These are phyloP conservation scores for Labeo catla DNA, from an alignment of 2,113 vertebrate species.

Conservation along the genomic window DNA sequence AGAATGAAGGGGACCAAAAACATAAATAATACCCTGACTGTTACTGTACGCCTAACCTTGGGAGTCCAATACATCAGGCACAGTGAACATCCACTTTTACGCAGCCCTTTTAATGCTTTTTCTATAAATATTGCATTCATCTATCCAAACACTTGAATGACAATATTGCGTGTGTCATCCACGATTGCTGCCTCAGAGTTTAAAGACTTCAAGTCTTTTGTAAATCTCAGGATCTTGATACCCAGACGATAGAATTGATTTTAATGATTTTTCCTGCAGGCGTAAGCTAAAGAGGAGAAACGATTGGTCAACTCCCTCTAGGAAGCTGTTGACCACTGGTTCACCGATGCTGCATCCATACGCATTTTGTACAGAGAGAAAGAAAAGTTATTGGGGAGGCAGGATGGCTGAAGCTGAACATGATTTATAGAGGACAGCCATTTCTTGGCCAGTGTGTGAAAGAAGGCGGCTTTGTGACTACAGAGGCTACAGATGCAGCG, in stretches of 20 bases:
- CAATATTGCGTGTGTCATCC: not conserved
- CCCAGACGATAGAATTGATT: not conserved
- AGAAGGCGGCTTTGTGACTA: constrained; percentile 43
- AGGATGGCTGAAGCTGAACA: constrained; percentile 15
- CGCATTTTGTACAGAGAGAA: constrained; percentile 20
- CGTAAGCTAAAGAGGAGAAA: not conserved
- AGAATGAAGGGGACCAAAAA: not conserved
- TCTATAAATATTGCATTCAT: constrained; percentile 4
- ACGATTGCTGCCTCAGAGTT: not conserved
- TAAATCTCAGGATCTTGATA: not conserved
- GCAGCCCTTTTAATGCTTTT: constrained; percentile 13
- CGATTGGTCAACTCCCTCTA: not conserved
- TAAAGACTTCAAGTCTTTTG: not conserved
- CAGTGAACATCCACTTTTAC: constrained; percentile 30
- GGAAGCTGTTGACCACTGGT: constrained; percentile 37
- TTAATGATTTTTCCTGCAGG: constrained; percentile 15
- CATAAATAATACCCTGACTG: constrained; percentile 34
- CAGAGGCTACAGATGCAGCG: constrained; percentile 28
- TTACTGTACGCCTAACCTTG: constrained; percentile 38
- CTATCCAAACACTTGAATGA: not conserved
- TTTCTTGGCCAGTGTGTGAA: constrained; percentile 16
- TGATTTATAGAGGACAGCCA: constrained; percentile 43
- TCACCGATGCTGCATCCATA: constrained; percentile 44
- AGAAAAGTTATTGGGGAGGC: not conserved
- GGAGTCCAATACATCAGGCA: not conserved